A percentile compares a stretch with the other conserved stretches of the same genome.
Conservation (phyloP, 2,888 invertebrate genomes). For the Anodontia alba region DNA sequence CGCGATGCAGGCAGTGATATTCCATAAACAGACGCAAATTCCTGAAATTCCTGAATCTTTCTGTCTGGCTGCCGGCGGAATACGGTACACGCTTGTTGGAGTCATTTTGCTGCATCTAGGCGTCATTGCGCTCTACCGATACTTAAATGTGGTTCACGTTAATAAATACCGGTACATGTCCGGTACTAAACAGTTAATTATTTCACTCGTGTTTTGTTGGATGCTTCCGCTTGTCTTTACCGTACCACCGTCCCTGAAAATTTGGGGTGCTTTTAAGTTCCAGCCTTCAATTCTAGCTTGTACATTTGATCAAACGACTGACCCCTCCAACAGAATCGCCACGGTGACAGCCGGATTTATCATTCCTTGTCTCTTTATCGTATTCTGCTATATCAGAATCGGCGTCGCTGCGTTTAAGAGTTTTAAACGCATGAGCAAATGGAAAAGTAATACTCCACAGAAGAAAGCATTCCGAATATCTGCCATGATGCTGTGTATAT, state of each 20-base stretch:
- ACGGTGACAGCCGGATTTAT: slow-evolving; percentile 75
- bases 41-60: slow-evolving; percentile 61
- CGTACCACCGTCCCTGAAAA: slow-evolving; percentile 67
- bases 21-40: slow-evolving; percentile 64
- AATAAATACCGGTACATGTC: slow-evolving; percentile 69
- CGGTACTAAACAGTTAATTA: slow-evolving; percentile 55
- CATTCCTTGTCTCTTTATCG: slow-evolving; percentile 75
- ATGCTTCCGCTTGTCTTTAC: slow-evolving; percentile 69
- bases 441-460: slow-evolving; percentile 67
- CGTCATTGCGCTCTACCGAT: slow-evolving; percentile 76
- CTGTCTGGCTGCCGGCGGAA: slow-evolving; percentile 70
- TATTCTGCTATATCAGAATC: slow-evolving; percentile 76
- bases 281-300: slow-evolving; percentile 73
- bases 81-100: slow-evolving; percentile 73
- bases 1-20: slow-evolving; percentile 75
- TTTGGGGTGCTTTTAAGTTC: slow-evolving; percentile 75
- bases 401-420: slow-evolving; percentile 73
- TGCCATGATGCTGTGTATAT: slow-evolving; percentile 79
- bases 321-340: slow-evolving; percentile 74
- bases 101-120: slow-evolving; percentile 73
- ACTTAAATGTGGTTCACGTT: slow-evolving; percentile 72
- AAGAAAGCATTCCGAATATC: slow-evolving; percentile 75
- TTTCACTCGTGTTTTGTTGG: slow-evolving; percentile 73
- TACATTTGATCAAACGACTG: slow-evolving; percentile 67
- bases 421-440: slow-evolving; percentile 65